Conservation (phyloP, 2,888 invertebrate species). For the Seira musarum region DNA sequence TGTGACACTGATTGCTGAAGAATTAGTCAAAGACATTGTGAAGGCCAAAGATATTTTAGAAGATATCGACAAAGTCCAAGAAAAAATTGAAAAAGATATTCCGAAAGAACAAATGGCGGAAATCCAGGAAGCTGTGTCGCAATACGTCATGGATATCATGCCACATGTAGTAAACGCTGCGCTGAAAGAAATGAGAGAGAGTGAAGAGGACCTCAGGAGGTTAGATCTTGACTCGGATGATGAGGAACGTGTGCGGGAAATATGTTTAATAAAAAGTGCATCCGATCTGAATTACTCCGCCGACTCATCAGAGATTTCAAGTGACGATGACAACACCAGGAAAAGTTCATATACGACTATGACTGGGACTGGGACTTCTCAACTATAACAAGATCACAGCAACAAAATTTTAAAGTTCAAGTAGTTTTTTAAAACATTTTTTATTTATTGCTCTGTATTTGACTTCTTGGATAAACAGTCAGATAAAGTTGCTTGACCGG, state of each 20-base stretch:
- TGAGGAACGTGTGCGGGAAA: too few relatives aligned
- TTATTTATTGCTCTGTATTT: too few relatives aligned
- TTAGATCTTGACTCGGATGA: too few relatives aligned
- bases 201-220: neutral
- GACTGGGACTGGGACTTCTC: too few relatives aligned
- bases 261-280: too few relatives aligned
- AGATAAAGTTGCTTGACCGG: slow-evolving; percentile 73
- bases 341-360: too few relatives aligned
- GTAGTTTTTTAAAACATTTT: too few relatives aligned
- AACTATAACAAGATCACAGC: too few relatives aligned
- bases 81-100: slow-evolving; percentile 12
- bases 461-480: slow-evolving; percentile 12
- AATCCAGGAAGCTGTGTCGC: slow-evolving; percentile 26
- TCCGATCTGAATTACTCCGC: too few relatives aligned
- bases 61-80: slow-evolving; percentile 51
- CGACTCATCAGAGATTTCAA: too few relatives aligned
- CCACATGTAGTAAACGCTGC: slow-evolving; percentile 32
- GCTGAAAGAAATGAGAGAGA: slow-evolving; percentile 24
- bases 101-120: slow-evolving; percentile 11
- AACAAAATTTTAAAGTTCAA: too few relatives aligned
- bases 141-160: slow-evolving; percentile 45
- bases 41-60: slow-evolving; percentile 42
- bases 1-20: slow-evolving; percentile 41
- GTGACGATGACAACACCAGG: too few relatives aligned
- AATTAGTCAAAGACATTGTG: slow-evolving; percentile 46